Conservation (phyloP, 2,888 invertebrate genomes). For the Zelleria hepariella region DNA sequence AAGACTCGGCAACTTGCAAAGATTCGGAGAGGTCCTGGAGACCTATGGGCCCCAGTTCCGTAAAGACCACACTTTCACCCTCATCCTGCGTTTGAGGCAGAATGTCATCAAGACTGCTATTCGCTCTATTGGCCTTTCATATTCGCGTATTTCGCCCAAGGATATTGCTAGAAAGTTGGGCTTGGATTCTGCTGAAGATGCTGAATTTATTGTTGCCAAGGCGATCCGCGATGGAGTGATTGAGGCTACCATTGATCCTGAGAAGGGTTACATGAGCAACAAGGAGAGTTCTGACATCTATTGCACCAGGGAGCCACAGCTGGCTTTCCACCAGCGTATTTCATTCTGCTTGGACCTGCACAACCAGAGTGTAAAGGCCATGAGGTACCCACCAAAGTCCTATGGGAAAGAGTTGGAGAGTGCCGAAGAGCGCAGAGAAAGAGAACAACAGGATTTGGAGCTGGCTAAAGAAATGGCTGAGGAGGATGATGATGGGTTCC, state of each 20-base stretch:
- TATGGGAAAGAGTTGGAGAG: conserved; percentile 98
- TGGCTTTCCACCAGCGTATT: conserved; percentile 97
- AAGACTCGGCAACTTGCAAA: conserved; percentile 92
- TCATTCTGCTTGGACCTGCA: conserved; percentile 98
- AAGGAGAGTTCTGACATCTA: conserved; percentile 98
- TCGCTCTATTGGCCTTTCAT: conserved; percentile 94
- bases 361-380: conserved; percentile 99
- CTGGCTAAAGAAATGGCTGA: conserved; percentile 99
- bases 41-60: conserved; percentile 94
- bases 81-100: conserved; percentile 95
- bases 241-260: conserved; percentile 96
- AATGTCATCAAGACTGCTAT: conserved; percentile 99
- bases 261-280: conserved; percentile 96
- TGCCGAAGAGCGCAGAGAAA: conserved; percentile 94
- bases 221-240: conserved; percentile 98
- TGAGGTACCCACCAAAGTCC: conserved; percentile 99
- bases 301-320: conserved; percentile 94
- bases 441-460: conserved; percentile 98
- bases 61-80: conserved; percentile 93
- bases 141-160: conserved; percentile 94
- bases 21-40: conserved; percentile 94
- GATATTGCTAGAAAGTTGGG: conserved; percentile 96
- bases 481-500: conserved; percentile 95
- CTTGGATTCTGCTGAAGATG: conserved; percentile 96
- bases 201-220: conserved; percentile 98